phyloP scores from a whole-genome alignment of 2,797 vertebrate genomes.

The Sebastes trivittatus region DNA sequence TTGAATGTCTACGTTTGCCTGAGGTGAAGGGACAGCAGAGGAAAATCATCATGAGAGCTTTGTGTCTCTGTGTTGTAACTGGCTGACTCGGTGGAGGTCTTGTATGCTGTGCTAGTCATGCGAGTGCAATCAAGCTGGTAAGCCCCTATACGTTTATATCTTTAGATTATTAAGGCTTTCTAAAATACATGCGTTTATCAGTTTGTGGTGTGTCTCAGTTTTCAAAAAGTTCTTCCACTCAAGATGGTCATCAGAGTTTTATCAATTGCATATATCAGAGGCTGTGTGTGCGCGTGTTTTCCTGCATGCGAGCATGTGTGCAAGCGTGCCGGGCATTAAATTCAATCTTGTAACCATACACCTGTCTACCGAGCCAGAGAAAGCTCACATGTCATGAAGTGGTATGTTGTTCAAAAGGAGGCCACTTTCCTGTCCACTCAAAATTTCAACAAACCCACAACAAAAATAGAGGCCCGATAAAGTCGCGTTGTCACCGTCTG shows the following conservation, averaged over 20 bases:
- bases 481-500: slow-evolving; percentile 2
- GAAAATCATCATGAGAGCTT: not conserved
- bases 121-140: not conserved
- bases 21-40: not conserved
- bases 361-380: slow-evolving; percentile 57
- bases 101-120: not conserved
- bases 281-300: not conserved
- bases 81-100: not conserved
- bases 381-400: slow-evolving; percentile 72
- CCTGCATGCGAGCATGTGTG: slow-evolving; percentile 1
- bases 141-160: not conserved
- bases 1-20: not conserved
- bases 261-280: slow-evolving; percentile 20
- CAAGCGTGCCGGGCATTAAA: slow-evolving; percentile 45
- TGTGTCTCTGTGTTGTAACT: not conserved
- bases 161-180: slow-evolving; percentile 55
- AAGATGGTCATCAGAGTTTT: slow-evolving; percentile 6
- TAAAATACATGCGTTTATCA: slow-evolving; percentile 5
- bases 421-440: slow-evolving; percentile 57
- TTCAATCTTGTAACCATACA: slow-evolving; percentile 76
- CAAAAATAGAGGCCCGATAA: slow-evolving; percentile 35
- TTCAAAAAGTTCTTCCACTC: slow-evolving; percentile 1
- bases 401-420: slow-evolving; percentile 52
- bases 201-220: slow-evolving; percentile 9
- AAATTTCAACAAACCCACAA: slow-evolving; percentile 64